Evolutionary conservation across 2,888 invertebrate species (phyloP).

Genomic region (Campoplex nolae): DNA sequence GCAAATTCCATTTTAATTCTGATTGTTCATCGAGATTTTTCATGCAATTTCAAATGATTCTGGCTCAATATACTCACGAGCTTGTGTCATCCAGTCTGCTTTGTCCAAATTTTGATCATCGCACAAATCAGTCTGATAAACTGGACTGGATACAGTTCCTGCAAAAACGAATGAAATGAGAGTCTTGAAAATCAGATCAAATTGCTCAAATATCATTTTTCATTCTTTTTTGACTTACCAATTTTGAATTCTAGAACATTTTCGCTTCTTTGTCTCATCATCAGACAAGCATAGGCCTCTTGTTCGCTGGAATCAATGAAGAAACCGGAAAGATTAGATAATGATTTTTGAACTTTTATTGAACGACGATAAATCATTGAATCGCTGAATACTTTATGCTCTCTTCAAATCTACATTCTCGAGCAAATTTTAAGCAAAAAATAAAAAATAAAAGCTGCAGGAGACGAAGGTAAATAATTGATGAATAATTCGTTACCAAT

Average conservation of each 20-base stretch:
- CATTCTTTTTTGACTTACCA: slow-evolving; percentile 71
- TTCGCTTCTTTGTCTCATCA: slow-evolving; percentile 86
- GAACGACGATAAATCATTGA: background rate
- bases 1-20: background rate
- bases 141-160: slow-evolving; percentile 82
- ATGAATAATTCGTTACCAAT: slow-evolving; percentile 81
- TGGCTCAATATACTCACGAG: slow-evolving; percentile 84
- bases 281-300: slow-evolving; percentile 87
- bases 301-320: slow-evolving; percentile 85
- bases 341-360: background rate
- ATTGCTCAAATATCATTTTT: background rate
- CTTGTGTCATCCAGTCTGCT: slow-evolving; percentile 88
- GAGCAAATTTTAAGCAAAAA: background rate
- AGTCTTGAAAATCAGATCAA: background rate
- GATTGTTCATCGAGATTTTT: background rate
- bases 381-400: background rate
- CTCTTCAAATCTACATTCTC: background rate
- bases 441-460: background rate
- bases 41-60: no score
- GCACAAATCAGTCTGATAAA: slow-evolving; percentile 84
- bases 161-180: slow-evolving; percentile 4
- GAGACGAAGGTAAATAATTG: background rate
- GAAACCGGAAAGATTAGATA: background rate
- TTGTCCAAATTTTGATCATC: slow-evolving; percentile 85
- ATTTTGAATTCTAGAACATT: slow-evolving; percentile 87